Percentiles rank a stretch among this genome's conserved stretches.
phyloP scores from a whole-genome alignment of 1,140 invertebrate species.

The Solen grandis region DNA sequence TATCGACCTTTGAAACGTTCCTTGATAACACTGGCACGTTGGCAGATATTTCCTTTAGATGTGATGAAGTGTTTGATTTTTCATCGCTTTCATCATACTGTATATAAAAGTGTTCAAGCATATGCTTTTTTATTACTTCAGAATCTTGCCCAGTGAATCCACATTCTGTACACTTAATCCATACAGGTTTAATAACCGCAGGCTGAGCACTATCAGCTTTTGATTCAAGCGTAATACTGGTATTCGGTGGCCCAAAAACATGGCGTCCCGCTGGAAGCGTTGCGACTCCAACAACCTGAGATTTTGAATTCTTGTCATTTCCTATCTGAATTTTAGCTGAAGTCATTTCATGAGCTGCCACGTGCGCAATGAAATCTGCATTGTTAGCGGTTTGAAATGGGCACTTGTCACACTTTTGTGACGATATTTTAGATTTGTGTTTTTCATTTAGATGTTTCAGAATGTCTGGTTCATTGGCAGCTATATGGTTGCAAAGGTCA shows the following conservation, averaged over 20 bases:
- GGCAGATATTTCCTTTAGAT: too few species aligned
- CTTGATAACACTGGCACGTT: too few species aligned
- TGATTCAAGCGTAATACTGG: neutral
- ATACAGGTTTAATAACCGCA: slow-evolving; percentile 48
- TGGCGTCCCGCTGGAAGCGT: neutral
- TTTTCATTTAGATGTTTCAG: slow-evolving; percentile 67
- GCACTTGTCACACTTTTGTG: slow-evolving; percentile 46
- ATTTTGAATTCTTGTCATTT: neutral
- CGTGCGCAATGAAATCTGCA: slow-evolving; percentile 38
- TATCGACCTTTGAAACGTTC: too few species aligned
- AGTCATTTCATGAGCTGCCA: slow-evolving; percentile 25
- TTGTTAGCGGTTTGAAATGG: slow-evolving; percentile 40
- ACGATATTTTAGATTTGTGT: slow-evolving; percentile 47
- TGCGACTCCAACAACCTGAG: slow-evolving; percentile 36
- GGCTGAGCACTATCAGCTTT: slow-evolving; percentile 4
- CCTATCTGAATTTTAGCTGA: slow-evolving; percentile 31
- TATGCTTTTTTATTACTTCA: slow-evolving; percentile 72
- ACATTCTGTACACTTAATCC: slow-evolving; percentile 78
- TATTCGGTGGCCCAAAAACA: slow-evolving; percentile 1
- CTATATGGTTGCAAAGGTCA: slow-evolving; percentile 72
- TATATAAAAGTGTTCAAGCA: slow-evolving; percentile 55
- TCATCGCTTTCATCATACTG: slow-evolving; percentile 53
- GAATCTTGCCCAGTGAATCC: slow-evolving; percentile 72
- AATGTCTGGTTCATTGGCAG: slow-evolving; percentile 66
- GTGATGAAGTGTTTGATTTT: slow-evolving; percentile 5